Conservation (phyloP, 1,140 invertebrate species). For the Chelonus insularis region DNA sequence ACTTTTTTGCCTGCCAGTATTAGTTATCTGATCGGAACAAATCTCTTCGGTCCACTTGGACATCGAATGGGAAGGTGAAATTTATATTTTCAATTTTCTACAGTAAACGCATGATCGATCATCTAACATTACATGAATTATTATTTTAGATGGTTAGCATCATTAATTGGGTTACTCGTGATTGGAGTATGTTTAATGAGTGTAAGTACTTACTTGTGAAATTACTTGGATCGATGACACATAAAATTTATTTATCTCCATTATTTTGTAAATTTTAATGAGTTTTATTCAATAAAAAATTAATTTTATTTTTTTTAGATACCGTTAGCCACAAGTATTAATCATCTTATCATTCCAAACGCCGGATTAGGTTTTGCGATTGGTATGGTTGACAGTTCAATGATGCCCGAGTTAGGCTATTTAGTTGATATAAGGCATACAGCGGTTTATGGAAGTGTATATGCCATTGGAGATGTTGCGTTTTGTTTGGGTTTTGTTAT, state of each 20-base stretch:
- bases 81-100: too few species aligned
- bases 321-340: constrained; percentile 84
- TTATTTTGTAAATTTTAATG: too few species aligned
- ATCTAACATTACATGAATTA: too few species aligned
- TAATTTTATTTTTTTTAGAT: constrained; percentile 69
- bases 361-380: constrained; percentile 97
- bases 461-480: constrained; percentile 97
- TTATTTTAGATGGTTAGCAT: constrained; percentile 83
- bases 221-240: background rate
- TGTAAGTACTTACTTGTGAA: constrained; percentile 61
- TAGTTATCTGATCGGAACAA: constrained; percentile 96
- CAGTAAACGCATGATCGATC: too few species aligned
- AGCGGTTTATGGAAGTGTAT: constrained; percentile 95
- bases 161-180: constrained; percentile 90
- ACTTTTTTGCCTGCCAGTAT: constrained; percentile 96
- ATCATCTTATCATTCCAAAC: constrained; percentile 92
- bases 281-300: background rate
- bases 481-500: constrained; percentile 98
- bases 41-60: constrained; percentile 96
- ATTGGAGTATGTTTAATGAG: constrained; percentile 92
- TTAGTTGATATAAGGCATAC: constrained; percentile 94
- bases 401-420: constrained; percentile 98
- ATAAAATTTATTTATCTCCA: constrained; percentile 2
- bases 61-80: constrained; percentile 93
- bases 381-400: constrained; percentile 98